Evolutionary conservation across 2,797 vertebrate genomes (phyloP).

Genomic region (Fistularia commersonii): DNA sequence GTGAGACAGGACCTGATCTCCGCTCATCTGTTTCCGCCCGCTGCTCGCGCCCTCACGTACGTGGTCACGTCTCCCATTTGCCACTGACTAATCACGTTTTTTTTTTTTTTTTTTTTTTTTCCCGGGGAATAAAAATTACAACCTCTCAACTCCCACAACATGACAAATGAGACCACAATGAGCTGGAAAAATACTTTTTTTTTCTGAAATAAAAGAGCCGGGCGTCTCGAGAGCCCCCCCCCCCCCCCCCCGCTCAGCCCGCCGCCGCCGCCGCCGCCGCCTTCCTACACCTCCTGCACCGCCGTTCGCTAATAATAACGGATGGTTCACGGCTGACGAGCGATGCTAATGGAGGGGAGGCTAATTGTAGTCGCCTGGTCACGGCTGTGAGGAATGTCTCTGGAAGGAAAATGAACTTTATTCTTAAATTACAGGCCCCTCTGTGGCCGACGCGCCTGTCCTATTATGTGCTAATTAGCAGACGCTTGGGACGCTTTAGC

Average conservation of each 20-base stretch:
- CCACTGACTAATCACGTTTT: too few species aligned
- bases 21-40: slow-evolving; percentile 36
- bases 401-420: slow-evolving; percentile 65
- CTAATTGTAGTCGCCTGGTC: slow-evolving; percentile 61
- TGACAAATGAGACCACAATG: slow-evolving; percentile 24
- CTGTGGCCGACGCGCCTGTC: slow-evolving; percentile 58
- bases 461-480: slow-evolving; percentile 77
- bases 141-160: slow-evolving; percentile 4
- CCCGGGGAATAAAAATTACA: too few species aligned
- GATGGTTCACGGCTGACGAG: slow-evolving; percentile 60
- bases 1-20: slow-evolving; percentile 29
- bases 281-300: background rate
- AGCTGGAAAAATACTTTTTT: slow-evolving; percentile 16
- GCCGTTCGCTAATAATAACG: slow-evolving; percentile 55
- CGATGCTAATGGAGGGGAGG: slow-evolving; percentile 56
- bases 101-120: too few species aligned
- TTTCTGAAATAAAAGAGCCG: slow-evolving; percentile 6
- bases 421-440: slow-evolving; percentile 66
- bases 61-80: slow-evolving; percentile 16
- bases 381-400: slow-evolving; percentile 57
- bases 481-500: slow-evolving; percentile 68
- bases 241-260: background rate
- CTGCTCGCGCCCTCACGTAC: slow-evolving; percentile 35
- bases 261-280: too few species aligned
- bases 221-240: too few species aligned